Evolutionary conservation across 2,797 vertebrate species (phyloP).

Genomic region (Clarias platycephalus): DNA sequence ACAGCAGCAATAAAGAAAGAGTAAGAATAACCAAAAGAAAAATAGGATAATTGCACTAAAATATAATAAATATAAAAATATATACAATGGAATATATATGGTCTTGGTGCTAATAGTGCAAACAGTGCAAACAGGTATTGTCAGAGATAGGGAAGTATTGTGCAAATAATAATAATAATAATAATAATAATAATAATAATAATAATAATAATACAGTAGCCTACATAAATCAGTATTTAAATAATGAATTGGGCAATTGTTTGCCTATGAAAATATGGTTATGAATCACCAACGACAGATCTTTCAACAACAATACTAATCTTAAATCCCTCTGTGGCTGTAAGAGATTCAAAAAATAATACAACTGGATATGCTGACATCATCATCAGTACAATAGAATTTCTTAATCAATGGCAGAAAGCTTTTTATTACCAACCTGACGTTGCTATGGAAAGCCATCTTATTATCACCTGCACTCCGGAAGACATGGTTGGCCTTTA

Average conservation of each 20-base stretch:
- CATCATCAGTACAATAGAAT: neutral
- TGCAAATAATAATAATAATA: too few relatives aligned
- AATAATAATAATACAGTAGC: too few relatives aligned
- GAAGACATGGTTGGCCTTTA: conserved; percentile 34
- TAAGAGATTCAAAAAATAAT: neutral
- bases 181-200: too few relatives aligned
- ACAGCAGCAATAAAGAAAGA: too few relatives aligned
- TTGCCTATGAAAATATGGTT: neutral
- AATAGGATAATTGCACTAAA: too few relatives aligned
- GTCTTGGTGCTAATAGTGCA: too few relatives aligned
- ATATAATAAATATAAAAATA: too few relatives aligned
- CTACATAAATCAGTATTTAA: neutral
- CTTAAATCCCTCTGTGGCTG: neutral
- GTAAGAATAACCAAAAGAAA: too few relatives aligned
- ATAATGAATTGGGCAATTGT: neutral
- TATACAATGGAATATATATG: too few relatives aligned
- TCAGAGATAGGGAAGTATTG: too few relatives aligned
- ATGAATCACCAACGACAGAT: neutral
- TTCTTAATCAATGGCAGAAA: neutral
- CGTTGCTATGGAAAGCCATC: conserved; percentile 11
- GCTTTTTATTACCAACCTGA: neutral
- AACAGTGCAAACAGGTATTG: too few relatives aligned
- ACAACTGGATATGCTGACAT: too few relatives aligned
- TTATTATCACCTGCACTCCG: conserved; percentile 22
- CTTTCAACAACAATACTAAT: neutral